phyloP scores from a whole-genome alignment of 2,113 vertebrate species.

The Trematocara zebra region DNA sequence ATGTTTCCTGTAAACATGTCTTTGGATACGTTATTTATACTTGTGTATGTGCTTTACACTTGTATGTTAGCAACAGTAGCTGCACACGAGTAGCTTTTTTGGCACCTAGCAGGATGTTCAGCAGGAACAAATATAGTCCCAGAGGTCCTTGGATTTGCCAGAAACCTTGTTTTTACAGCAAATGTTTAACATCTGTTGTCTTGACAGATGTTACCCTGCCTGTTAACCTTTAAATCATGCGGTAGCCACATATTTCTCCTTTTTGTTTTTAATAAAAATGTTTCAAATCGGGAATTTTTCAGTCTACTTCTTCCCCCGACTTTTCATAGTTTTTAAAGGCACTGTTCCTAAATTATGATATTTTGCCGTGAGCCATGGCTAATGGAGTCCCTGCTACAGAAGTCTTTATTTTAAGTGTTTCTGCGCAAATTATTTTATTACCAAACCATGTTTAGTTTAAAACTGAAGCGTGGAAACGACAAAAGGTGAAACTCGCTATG shows the following conservation, averaged over 20 bases:
- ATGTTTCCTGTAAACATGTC: neutral
- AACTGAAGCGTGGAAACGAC: neutral
- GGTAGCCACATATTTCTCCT: neutral
- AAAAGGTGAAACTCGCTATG: neutral
- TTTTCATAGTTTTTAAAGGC: neutral
- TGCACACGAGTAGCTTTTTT: neutral
- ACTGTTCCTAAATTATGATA: neutral
- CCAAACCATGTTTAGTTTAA: neutral
- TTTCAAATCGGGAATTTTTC: neutral
- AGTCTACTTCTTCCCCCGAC: neutral
- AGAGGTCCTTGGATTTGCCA: neutral
- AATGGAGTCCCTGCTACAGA: neutral
- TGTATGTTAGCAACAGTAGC: neutral
- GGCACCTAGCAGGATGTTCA: neutral
- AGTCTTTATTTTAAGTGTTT: neutral
- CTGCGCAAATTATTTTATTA: neutral
- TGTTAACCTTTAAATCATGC: neutral
- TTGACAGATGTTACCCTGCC: neutral
- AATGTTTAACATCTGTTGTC: neutral
- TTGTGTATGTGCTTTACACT: neutral
- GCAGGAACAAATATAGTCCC: neutral
- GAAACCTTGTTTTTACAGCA: neutral
- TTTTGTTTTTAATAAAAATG: neutral
- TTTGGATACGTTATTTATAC: neutral
- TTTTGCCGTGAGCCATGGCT: neutral